Conservation (phyloP, 2,113 vertebrate species). For the Carassius gibelio region DNA sequence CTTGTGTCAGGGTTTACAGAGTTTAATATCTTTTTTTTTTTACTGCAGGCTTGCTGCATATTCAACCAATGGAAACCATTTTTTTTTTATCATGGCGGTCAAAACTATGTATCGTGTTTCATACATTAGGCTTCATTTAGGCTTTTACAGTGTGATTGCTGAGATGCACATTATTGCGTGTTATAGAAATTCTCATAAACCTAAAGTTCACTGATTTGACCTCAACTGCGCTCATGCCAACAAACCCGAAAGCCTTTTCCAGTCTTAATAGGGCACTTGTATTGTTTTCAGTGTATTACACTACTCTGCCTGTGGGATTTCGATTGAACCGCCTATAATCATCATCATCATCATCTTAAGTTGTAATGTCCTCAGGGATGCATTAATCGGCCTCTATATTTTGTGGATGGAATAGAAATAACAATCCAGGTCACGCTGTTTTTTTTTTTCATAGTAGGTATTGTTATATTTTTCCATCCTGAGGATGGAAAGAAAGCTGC, state of each 20-base stretch:
- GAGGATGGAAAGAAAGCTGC: slow-evolving; percentile 41
- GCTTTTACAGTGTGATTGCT: not conserved
- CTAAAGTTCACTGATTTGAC: not conserved
- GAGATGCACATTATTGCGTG: not conserved
- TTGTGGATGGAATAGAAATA: slow-evolving; percentile 4
- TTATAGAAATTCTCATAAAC: slow-evolving; percentile 4
- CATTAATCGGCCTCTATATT: not conserved
- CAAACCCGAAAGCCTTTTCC: not conserved
- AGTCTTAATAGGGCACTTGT: not conserved
- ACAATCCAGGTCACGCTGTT: slow-evolving; percentile 2
- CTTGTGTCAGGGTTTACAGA: slow-evolving; percentile 40
- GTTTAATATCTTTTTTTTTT: not conserved
- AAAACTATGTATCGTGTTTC: not conserved
- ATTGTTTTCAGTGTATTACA: not conserved
- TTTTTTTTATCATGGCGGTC: not conserved
- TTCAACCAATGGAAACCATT: not conserved
- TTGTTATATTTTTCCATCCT: slow-evolving; percentile 50
- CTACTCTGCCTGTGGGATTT: slow-evolving; percentile 1
- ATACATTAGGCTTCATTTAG: not conserved
- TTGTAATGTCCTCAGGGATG: slow-evolving; percentile 24
- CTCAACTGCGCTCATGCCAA: not conserved
- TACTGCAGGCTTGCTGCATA: not conserved
- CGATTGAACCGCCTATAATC: slow-evolving; percentile 24
- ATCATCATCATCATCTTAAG: not conserved
- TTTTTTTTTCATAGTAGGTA: slow-evolving; percentile 24